Conservation (phyloP, 2,113 vertebrate genomes). For the Thamnophis sirtalis region DNA sequence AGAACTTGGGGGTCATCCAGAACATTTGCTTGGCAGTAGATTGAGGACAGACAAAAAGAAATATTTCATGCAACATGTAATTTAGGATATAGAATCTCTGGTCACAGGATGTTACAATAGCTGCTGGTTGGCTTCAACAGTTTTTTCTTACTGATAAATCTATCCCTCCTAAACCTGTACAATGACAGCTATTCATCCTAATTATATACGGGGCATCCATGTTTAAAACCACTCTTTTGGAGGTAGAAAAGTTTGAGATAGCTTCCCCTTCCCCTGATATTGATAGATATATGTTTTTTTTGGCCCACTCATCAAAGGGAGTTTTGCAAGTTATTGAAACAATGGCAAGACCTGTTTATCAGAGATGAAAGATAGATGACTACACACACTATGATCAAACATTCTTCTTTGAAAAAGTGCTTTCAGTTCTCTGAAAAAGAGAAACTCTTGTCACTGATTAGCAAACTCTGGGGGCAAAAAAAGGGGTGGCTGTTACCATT, state of each 20-base stretch:
- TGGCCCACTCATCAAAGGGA: not conserved
- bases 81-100: conserved; percentile 3
- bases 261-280: not conserved
- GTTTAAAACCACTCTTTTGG: not conserved
- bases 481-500: not conserved
- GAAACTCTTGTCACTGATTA: not conserved
- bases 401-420: not conserved
- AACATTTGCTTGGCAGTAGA: not conserved
- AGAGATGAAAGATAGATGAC: not conserved
- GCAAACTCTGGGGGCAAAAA: not conserved
- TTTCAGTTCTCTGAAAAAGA: not conserved
- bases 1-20: not conserved
- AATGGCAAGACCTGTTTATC: not conserved
- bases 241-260: not conserved
- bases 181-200: not conserved
- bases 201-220: not conserved
- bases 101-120: not conserved
- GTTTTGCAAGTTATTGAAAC: not conserved
- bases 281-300: not conserved
- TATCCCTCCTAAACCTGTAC: not conserved
- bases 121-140: not conserved
- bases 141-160: not conserved
- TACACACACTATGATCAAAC: not conserved
- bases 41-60: not conserved
- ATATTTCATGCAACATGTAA: not conserved